A percentile compares a stretch with the other conserved stretches of the same genome.
Conservation (phyloP, 2,113 vertebrate genomes). For the Periophthalmus modestus region DNA sequence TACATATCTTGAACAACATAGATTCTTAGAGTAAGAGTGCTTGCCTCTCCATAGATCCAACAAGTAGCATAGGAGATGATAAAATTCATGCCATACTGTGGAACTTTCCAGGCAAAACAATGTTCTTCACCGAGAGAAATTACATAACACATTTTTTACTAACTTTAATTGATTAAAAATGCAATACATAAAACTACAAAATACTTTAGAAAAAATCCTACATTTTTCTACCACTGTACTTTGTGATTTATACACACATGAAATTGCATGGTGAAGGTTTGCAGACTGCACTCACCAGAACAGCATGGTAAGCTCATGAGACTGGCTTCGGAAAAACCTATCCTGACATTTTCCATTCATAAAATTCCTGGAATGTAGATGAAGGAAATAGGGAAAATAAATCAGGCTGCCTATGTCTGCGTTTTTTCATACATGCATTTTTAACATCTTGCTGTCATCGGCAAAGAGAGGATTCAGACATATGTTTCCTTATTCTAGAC, state of each 20-base stretch:
- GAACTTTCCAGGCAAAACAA: no score
- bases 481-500: slow-evolving; percentile 53
- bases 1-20: no score
- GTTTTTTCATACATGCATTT: slow-evolving; percentile 45
- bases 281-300: slow-evolving; percentile 59
- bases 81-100: no score
- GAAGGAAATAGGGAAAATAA: slow-evolving; percentile 62
- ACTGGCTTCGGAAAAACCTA: slow-evolving; percentile 69
- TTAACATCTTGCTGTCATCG: slow-evolving; percentile 62
- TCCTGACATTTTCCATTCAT: slow-evolving; percentile 80
- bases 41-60: no score
- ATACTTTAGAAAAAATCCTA: no score
- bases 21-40: no score
- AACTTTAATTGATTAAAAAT: no score
- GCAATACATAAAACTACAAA: no score
- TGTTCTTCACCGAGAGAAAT: no score
- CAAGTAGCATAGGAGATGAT: no score
- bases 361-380: slow-evolving; percentile 74
- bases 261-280: slow-evolving; percentile 18
- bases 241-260: neutral
- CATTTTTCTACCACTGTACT: no score
- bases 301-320: slow-evolving; percentile 64
- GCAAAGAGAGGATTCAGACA: slow-evolving; percentile 51
- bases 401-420: slow-evolving; percentile 67
- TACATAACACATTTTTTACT: no score